phyloP scores from a whole-genome alignment of 2,888 invertebrate species.

The Luperina nickerlii region DNA sequence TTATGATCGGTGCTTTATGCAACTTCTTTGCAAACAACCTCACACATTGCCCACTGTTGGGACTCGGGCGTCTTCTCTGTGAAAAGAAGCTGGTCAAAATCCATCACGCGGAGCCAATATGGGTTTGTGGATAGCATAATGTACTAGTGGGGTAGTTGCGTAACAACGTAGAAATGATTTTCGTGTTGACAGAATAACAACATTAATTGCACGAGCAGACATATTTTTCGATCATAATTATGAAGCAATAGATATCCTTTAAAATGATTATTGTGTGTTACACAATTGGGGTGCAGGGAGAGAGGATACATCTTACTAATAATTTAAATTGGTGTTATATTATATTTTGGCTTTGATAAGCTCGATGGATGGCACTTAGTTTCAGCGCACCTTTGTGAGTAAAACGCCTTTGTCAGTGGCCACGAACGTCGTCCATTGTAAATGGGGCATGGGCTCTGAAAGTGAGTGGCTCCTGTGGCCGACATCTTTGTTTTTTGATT shows the following conservation, averaged over 20 bases:
- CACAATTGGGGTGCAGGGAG: background rate
- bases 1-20: background rate
- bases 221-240: background rate
- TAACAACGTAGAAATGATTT: background rate
- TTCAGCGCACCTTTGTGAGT: constrained; percentile 54
- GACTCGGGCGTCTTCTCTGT: background rate
- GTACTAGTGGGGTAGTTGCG: background rate
- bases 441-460: constrained; percentile 24
- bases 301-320: background rate
- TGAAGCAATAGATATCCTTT: background rate
- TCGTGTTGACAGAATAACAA: background rate
- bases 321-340: background rate
- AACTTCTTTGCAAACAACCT: background rate
- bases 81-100: background rate
- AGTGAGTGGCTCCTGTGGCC: background rate
- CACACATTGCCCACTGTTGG: background rate
- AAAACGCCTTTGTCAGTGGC: constrained; percentile 64
- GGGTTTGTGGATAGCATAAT: background rate
- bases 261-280: background rate
- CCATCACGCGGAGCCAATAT: background rate
- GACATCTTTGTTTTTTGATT: constrained; percentile 24
- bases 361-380: constrained; percentile 25
- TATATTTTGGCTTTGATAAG: constrained; percentile 9
- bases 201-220: background rate
- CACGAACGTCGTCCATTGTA: constrained; percentile 39